phyloP scores from a whole-genome alignment of 2,113 vertebrate species.

The Coturnix japonica region DNA sequence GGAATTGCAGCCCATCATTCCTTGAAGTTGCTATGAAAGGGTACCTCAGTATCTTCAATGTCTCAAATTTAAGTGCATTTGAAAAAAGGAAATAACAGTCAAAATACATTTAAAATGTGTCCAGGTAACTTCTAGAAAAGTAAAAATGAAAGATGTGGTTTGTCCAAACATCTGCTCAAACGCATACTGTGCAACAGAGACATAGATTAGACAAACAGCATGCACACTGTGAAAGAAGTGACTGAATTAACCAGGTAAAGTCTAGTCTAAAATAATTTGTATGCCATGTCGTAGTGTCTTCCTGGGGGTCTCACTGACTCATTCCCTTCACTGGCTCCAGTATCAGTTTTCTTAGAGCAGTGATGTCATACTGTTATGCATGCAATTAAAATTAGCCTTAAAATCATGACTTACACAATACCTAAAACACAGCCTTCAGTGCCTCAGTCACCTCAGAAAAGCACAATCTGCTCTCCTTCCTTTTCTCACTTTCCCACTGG shows the following conservation, averaged over 20 bases:
- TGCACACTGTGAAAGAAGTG: background rate
- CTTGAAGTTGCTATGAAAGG: background rate
- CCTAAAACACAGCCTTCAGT: background rate
- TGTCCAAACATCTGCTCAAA: background rate
- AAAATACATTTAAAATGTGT: background rate
- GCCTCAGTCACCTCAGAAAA: background rate
- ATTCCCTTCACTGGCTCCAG: background rate
- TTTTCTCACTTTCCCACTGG: background rate
- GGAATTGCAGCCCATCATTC: background rate
- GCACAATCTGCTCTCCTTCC: background rate
- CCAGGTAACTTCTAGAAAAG: background rate
- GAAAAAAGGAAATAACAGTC: background rate
- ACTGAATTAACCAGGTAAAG: background rate
- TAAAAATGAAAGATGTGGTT: background rate
- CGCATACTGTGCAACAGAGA: background rate
- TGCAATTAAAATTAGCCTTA: background rate
- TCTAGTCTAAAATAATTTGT: background rate
- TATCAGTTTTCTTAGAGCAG: background rate
- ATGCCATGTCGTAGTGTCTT: background rate
- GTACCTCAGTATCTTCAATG: background rate
- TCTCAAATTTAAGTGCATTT: background rate
- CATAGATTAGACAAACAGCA: background rate
- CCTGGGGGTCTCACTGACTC: background rate
- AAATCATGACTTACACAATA: background rate
- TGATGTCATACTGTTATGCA: background rate